Evolutionary conservation across 2,888 invertebrate species (phyloP), one percentile per base, ranked within the genome.

Genomic region (Plagodis dolabraria): DNA sequence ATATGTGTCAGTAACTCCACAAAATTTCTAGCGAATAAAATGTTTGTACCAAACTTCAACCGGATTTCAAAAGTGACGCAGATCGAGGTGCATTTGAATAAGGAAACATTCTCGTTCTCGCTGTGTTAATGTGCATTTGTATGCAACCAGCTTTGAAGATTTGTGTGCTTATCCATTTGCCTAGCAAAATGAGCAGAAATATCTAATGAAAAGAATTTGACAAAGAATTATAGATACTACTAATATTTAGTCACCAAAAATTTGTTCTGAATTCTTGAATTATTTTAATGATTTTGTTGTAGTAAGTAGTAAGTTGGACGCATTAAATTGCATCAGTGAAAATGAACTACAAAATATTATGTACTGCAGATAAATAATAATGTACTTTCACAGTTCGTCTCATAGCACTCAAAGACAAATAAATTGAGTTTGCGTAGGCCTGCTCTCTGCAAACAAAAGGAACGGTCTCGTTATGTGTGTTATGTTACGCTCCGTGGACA

Each of bases 401-500:
- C 64, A 54, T 58, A 65, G 60, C 64, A 62, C 54, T 58, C 57
- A 48, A 53, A 60, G 53, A 58, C 57, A 53, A 59, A 64, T 60
- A 64, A 56, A 66, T 63, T 60, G 47, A 58, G 57, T 50, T 53
- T 60, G 57, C 64, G 68, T 68, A 60, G 65, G 68, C 63, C 59
- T 57, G 59, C 69, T 64, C 66, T 68, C 63, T 54, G 63, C 68
- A 71, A 73, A 70, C 68, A 68, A 70, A 72, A 72, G 74, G 70
- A 71, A 74, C 66, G 67, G 68, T 65, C 74, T 75, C 75, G 78
- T 85, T 80, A 82, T 71, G 72, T 77, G 71, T 79, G 78, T 81
- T 80, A 74, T 78, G 81, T 83, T 81, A 80, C 82, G 82, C 77
- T 82, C 62, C 58, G 74, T 78, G 75, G 74, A 72, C 72, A 81